Evolutionary conservation across 2,888 invertebrate species (phyloP).

Genomic region (Carpatolechia fugitivella): DNA sequence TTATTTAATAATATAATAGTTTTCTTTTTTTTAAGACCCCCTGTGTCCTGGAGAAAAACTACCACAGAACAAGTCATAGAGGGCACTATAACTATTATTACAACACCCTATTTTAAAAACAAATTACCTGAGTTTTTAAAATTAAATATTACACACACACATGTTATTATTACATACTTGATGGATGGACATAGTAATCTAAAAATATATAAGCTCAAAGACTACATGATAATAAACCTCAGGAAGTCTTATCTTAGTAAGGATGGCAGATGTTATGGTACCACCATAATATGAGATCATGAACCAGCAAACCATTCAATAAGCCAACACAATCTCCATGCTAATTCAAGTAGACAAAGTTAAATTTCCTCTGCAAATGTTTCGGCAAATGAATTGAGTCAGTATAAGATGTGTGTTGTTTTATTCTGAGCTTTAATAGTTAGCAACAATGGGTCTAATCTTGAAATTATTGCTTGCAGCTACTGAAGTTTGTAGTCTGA

Average conservation of each 20-base stretch:
- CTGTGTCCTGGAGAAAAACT: too few relatives aligned
- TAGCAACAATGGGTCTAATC: neutral
- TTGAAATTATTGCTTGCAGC: neutral
- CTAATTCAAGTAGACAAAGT: slow-evolving; percentile 31
- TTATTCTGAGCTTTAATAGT: slow-evolving; percentile 2
- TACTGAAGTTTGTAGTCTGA: slow-evolving; percentile 13
- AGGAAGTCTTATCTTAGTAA: slow-evolving; percentile 24
- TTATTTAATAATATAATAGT: too few relatives aligned
- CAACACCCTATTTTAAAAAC: too few relatives aligned
- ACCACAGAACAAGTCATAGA: too few relatives aligned
- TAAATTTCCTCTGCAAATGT: slow-evolving; percentile 30
- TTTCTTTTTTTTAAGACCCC: too few relatives aligned
- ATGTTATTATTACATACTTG: too few relatives aligned
- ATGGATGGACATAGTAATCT: neutral
- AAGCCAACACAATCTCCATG: neutral
- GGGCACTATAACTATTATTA: too few relatives aligned
- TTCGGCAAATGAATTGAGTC: slow-evolving; percentile 3
- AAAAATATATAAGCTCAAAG: slow-evolving; percentile 17
- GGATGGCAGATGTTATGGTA: slow-evolving; percentile 28
- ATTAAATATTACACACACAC: too few relatives aligned
- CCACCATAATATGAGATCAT: slow-evolving; percentile 33
- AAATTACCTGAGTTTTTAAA: too few relatives aligned
- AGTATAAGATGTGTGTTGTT: neutral
- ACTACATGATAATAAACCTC: slow-evolving; percentile 10
- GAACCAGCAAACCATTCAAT: neutral